phyloP scores from a whole-genome alignment of 2,113 vertebrate genomes.

The Pipra filicauda region DNA sequence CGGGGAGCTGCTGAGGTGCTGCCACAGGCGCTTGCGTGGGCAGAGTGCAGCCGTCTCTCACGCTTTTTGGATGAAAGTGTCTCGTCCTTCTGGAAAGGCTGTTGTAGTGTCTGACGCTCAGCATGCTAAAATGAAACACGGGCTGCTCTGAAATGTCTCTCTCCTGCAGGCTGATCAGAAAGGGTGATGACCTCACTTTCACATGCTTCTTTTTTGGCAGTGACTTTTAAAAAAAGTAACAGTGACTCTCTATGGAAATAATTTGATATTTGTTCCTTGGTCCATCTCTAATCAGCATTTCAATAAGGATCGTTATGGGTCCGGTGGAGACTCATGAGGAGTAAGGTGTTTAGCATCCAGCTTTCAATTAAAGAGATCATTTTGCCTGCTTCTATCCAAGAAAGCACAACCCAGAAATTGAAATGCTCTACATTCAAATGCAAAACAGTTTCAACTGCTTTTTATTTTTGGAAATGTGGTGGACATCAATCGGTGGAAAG shows the following conservation, averaged over 20 bases:
- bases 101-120: background rate
- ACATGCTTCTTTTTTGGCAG: background rate
- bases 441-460: background rate
- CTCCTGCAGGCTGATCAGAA: background rate
- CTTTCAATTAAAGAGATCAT: background rate
- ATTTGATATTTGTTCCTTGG: background rate
- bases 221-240: background rate
- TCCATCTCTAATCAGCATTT: background rate
- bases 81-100: background rate
- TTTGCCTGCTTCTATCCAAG: background rate
- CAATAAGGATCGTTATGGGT: accelerated
- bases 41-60: accelerated
- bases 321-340: background rate
- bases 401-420: background rate
- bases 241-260: background rate
- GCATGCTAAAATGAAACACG: accelerated
- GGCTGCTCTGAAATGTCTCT: background rate
- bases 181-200: background rate
- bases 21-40: background rate
- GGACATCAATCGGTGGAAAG: background rate
- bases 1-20: accelerated
- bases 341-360: background rate
- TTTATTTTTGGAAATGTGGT: background rate
- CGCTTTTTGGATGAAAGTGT: background rate
- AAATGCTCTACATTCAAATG: background rate